phyloP scores from a whole-genome alignment of 2,888 invertebrate species.

The Spisula solida region DNA sequence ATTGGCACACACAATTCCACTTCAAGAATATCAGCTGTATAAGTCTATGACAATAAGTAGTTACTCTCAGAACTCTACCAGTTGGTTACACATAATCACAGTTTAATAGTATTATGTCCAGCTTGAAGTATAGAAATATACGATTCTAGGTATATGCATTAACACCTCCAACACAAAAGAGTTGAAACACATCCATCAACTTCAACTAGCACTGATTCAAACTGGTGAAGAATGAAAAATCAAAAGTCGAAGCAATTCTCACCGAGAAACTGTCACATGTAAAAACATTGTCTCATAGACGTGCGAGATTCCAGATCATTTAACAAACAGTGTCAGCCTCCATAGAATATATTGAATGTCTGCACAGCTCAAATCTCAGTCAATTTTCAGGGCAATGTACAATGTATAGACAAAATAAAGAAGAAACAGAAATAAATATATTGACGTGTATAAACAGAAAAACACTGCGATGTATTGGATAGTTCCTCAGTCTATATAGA shows the following conservation, averaged over 20 bases:
- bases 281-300: not conserved
- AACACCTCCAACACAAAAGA: too few relatives aligned
- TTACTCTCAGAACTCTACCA: too few relatives aligned
- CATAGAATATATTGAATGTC: not conserved
- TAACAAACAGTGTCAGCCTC: not conserved
- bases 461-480: slow-evolving; percentile 26
- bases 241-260: not conserved
- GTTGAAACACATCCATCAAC: too few relatives aligned
- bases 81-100: too few relatives aligned
- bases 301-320: not conserved
- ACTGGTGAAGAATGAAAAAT: not conserved
- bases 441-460: slow-evolving; percentile 5
- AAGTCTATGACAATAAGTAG: too few relatives aligned
- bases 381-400: not conserved
- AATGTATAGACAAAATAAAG: not conserved
- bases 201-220: not conserved
- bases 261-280: slow-evolving; percentile 6
- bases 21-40: too few relatives aligned
- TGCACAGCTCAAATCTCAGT: not conserved
- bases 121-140: too few relatives aligned
- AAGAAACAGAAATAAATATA: not conserved
- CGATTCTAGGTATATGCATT: too few relatives aligned
- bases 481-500: slow-evolving; percentile 32
- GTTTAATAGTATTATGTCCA: too few relatives aligned
- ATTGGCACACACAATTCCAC: too few relatives aligned